Percentiles rank a stretch among this genome's conserved stretches.
These are phyloP conservation scores for Umimayanthus chanpuru DNA, from an alignment of 92 coral and sea anemone species.

Conservation along the genomic window DNA sequence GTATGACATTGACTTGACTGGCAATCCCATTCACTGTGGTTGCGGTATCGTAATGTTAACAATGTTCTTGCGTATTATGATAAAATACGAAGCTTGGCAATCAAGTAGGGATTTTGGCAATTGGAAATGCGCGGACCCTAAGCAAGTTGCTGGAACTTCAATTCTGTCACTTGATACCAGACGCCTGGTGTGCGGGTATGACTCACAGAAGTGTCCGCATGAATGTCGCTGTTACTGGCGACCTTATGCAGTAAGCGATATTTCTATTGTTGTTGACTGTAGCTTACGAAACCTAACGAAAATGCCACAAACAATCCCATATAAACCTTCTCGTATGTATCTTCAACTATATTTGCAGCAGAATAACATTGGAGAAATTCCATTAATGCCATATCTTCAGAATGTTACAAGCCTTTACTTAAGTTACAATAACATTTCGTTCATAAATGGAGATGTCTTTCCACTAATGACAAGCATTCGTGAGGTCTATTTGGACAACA, in stretches of 20 bases:
- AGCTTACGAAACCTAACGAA: slow-evolving; percentile 49
- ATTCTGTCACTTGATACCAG: slow-evolving; percentile 49
- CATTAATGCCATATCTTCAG: slow-evolving; percentile 49
- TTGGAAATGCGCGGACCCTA: slow-evolving; percentile 70
- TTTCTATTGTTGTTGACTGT: slow-evolving; percentile 57
- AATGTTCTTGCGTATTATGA: neutral
- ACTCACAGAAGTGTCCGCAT: slow-evolving; percentile 59
- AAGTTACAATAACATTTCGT: slow-evolving; percentile 64
- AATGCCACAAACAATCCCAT: slow-evolving; percentile 59
- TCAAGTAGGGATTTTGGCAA: slow-evolving; percentile 46
- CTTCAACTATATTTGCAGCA: slow-evolving; percentile 56
- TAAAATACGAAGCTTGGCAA: neutral
- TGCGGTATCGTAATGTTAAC: neutral
- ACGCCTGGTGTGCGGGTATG: slow-evolving; percentile 47
- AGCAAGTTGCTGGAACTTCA: slow-evolving; percentile 42
- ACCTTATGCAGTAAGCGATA: slow-evolving; percentile 13
- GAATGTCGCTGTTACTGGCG: slow-evolving; percentile 63
- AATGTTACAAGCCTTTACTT: slow-evolving; percentile 65
- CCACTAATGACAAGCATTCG: slow-evolving; percentile 44
- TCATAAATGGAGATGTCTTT: slow-evolving; percentile 44
- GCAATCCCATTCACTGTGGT: slow-evolving; percentile 37
- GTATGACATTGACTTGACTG: slow-evolving; percentile 21
- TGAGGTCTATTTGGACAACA: slow-evolving; percentile 61
- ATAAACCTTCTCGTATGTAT: slow-evolving; percentile 38
- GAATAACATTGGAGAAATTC: slow-evolving; percentile 61